These are phyloP conservation scores for Eidolon dupreanum DNA, from an alignment of 2,797 vertebrate genomes.

Conservation along the genomic window DNA sequence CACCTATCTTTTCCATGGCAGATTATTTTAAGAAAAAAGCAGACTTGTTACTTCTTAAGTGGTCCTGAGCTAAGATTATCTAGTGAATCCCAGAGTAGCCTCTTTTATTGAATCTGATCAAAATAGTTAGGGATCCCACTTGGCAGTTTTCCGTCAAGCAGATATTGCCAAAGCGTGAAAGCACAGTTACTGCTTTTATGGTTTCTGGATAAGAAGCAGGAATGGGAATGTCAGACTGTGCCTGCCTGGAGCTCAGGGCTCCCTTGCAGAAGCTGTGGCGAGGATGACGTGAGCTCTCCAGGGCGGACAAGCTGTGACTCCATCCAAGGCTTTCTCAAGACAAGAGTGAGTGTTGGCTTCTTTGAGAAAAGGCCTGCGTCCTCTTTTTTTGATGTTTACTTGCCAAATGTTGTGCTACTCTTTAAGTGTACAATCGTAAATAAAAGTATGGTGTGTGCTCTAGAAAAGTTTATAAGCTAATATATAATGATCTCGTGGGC, in stretches of 20 bases:
- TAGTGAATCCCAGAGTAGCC: neutral
- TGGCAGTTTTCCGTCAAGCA: neutral
- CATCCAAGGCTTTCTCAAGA: neutral
- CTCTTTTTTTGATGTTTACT: neutral
- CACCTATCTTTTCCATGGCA: neutral
- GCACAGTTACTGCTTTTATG: neutral
- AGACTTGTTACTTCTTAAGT: neutral
- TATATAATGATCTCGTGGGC: neutral
- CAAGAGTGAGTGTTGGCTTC: neutral
- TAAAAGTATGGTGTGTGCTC: neutral
- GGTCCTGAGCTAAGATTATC: neutral
- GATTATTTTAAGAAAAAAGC: neutral
- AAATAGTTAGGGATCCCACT: neutral
- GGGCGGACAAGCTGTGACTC: neutral
- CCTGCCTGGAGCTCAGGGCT: neutral
- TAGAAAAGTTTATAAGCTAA: neutral
- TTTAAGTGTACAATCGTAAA: neutral
- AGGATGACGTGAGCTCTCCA: neutral
- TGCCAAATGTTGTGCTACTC: neutral
- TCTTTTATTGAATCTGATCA: neutral
- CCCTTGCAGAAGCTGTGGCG: neutral
- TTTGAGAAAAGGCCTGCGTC: neutral
- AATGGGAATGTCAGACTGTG: neutral
- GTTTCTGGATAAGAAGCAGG: neutral
- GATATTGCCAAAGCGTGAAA: neutral